Evolutionary conservation across 1,140 invertebrate genomes (phyloP).

Genomic region (Drosophila bocqueti): DNA sequence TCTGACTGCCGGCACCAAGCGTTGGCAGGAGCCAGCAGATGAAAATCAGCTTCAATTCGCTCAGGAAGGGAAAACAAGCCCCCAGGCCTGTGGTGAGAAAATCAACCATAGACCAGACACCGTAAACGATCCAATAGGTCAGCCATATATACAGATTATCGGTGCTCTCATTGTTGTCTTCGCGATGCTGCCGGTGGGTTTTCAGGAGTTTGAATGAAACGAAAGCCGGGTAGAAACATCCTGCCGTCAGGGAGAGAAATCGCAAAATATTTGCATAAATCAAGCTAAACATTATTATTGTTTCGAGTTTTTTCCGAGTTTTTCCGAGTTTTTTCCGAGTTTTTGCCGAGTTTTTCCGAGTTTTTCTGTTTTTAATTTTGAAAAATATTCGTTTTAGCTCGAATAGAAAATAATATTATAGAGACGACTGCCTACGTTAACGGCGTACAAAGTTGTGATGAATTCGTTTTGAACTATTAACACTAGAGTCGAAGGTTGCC

Average conservation of each 20-base stretch:
- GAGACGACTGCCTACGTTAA: constrained; percentile 1
- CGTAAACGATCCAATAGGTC: constrained; percentile 74
- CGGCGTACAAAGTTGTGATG: background rate
- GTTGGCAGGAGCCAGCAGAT: constrained; percentile 63
- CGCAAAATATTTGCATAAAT: constrained; percentile 29
- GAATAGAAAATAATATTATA: background rate
- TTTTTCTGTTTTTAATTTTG: constrained; percentile 6
- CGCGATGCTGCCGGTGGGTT: constrained; percentile 90
- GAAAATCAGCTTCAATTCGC: constrained; percentile 52
- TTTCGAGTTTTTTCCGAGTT: no score
- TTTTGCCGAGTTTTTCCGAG: no score
- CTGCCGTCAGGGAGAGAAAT: constrained; percentile 38
- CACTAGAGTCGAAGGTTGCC: background rate
- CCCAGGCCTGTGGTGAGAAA: constrained; percentile 27
- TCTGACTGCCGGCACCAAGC: constrained; percentile 45
- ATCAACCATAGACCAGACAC: constrained; percentile 38
- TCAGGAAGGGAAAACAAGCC: constrained; percentile 47
- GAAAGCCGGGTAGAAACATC: constrained; percentile 69
- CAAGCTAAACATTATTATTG: background rate
- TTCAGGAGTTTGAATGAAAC: constrained; percentile 88
- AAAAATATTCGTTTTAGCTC: background rate
- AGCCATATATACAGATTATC: constrained; percentile 92
- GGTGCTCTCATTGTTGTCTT: constrained; percentile 97
- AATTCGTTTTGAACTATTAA: background rate
- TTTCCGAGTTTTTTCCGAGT: no score